Conservation (phyloP, 2,888 invertebrate genomes). For the Ennomos fuscantarius region DNA sequence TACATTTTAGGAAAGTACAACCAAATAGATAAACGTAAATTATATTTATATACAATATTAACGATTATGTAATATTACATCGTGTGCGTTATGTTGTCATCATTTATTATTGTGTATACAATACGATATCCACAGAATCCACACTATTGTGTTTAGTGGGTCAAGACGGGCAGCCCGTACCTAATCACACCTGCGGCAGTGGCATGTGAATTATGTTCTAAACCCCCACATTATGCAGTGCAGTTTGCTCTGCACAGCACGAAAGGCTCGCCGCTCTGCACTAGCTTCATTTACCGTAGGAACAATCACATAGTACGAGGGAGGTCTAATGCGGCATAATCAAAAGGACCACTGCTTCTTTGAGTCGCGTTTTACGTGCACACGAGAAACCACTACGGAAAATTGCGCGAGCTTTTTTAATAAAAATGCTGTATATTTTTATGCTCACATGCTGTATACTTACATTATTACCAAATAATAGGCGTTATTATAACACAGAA, state of each 20-base stretch:
- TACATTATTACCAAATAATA: too few species aligned
- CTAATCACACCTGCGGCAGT: constrained; percentile 42
- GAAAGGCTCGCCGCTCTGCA: constrained; percentile 14
- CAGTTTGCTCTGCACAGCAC: constrained; percentile 2
- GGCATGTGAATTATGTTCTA: constrained; percentile 43
- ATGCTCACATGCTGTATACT: too few species aligned
- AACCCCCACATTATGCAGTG: constrained; percentile 48
- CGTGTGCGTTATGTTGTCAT: too few species aligned
- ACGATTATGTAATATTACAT: too few species aligned
- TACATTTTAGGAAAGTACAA: too few species aligned
- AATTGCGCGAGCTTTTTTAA: neutral
- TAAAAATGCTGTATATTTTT: too few species aligned
- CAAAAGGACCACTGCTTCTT: constrained; percentile 8
- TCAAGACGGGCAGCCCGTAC: constrained; percentile 36
- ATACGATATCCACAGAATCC: neutral
- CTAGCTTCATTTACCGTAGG: constrained; percentile 20
- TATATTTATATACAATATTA: too few species aligned
- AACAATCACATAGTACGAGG: constrained; percentile 11
- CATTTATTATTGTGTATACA: too few species aligned
- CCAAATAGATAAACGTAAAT: too few species aligned
- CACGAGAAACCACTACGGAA: constrained; percentile 14
- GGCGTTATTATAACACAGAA: too few species aligned
- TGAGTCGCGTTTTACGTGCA: constrained; percentile 7
- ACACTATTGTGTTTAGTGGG: constrained; percentile 34
- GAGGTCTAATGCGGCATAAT: neutral